Conservation (phyloP, 2,888 invertebrate genomes). For the Axea sp. region DNA sequence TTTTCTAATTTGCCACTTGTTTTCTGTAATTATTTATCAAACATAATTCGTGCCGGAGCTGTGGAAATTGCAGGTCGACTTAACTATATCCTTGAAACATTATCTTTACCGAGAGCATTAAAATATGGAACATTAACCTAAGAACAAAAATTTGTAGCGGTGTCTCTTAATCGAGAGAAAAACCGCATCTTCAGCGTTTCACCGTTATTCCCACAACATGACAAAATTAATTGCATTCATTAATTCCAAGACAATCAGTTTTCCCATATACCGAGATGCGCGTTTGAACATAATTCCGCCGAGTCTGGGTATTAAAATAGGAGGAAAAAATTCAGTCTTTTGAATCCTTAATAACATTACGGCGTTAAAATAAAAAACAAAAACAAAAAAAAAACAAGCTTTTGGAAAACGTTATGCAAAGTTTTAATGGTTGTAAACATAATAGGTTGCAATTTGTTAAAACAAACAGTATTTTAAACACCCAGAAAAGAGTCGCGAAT, state of each 20-base stretch:
- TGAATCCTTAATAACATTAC: constrained; percentile 4
- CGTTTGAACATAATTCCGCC: constrained; percentile 34
- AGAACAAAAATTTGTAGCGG: constrained; percentile 1
- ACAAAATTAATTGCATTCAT: constrained; percentile 56
- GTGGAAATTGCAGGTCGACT: too few relatives aligned
- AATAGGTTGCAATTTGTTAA: constrained; percentile 5
- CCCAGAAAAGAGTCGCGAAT: not conserved
- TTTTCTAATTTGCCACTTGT: constrained; percentile 6
- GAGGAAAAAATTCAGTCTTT: constrained; percentile 19
- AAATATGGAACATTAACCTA: constrained; percentile 18
- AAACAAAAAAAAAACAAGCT: too few relatives aligned
- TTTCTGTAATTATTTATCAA: constrained; percentile 27
- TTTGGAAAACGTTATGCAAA: too few relatives aligned
- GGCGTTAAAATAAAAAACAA: constrained; percentile 6
- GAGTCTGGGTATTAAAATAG: constrained; percentile 7
- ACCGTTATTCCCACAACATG: constrained; percentile 40
- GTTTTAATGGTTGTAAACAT: constrained; percentile 1
- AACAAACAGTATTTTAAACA: not conserved
- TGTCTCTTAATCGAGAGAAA: constrained; percentile 36
- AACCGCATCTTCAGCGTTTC: constrained; percentile 38
- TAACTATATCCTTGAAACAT: constrained; percentile 24
- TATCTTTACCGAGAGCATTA: constrained; percentile 3
- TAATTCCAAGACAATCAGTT: constrained; percentile 46
- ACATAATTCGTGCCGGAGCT: constrained; percentile 3
- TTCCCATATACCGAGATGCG: constrained; percentile 33